Base-by-base conservation (phyloP, 2,797 vertebrate species). In the Peromyscus melanophrys region DNA sequence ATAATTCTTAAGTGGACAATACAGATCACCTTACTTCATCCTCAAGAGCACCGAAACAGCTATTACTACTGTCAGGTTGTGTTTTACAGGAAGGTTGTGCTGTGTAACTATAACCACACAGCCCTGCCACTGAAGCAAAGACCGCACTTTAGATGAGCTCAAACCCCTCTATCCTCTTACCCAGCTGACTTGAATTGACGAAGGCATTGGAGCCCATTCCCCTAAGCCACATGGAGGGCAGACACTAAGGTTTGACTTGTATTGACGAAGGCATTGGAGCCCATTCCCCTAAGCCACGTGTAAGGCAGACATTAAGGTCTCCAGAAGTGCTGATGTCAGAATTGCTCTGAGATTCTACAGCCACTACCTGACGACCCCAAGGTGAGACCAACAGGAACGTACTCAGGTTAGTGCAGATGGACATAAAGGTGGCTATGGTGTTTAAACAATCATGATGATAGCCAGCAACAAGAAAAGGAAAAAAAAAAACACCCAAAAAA, bases 1-100 rank as follows among this genome's bases (percentile, higher is more conserved):
- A 46, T 75, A 76, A 88, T 67, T 97, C 52, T 81, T 43, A 82
- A 65, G 23, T 46, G 59, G 63, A 57, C 71, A 75, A 46, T 46
- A 10, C 19, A 63, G 69, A 61, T 57, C 59, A 87, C 75, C 10
- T 85, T 43, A 76, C 19, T 89, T 89, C 77, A 82, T 82, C 40
- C 43, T 73, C 37, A 92, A 63, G 43, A 95, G 77, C 34, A 88
- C 0, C 8, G 23, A 90, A 81, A 83, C 2, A n/a, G 63, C 43
- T 89, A 43, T 77, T 94, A 57, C n/a, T 85, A 57, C 11, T 9
- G 19, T 75, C 27, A 88, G 46, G 83, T 34, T 80, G 89, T 55
- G 40, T 49, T n/a, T 85, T 49, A 85, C 43, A n/a, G 83, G 83
- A 80, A 84, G 29, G 46, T 63, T 46, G 23, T 61, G 75, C n/a